phyloP scores from a whole-genome alignment of 2,888 invertebrate genomes.

The Eupithecia insigniata region DNA sequence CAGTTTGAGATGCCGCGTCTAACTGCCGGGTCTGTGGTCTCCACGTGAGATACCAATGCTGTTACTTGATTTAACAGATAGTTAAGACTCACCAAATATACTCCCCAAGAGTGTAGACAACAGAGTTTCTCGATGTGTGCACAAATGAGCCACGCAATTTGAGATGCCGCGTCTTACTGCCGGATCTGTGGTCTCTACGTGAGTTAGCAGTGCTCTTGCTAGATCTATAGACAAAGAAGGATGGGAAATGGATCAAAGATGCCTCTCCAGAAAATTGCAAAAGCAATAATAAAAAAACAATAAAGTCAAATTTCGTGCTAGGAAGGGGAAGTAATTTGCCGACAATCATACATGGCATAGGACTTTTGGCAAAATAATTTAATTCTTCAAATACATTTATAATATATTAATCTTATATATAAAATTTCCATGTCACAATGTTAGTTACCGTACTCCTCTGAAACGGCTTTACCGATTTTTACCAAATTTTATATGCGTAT shows the following conservation, averaged over 20 bases:
- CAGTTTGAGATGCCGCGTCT: constrained; percentile 92
- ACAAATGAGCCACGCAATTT: constrained; percentile 90
- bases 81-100: constrained; percentile 60
- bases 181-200: constrained; percentile 86
- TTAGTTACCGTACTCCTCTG: no score
- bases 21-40: constrained; percentile 87
- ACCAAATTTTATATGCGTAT: no score
- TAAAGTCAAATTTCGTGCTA: no score
- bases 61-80: constrained; percentile 83
- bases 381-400: no score
- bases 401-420: no score
- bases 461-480: no score
- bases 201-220: constrained; percentile 87
- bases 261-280: not conserved
- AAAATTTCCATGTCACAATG: no score
- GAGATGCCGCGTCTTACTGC: constrained; percentile 92
- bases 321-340: no score
- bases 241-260: not conserved
- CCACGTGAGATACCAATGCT: constrained; percentile 87
- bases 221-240: constrained; percentile 72
- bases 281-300: not conserved
- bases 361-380: no score
- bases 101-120: constrained; percentile 78
- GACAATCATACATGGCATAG: no score
- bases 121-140: constrained; percentile 86